Evolutionary conservation across 2,888 invertebrate species (phyloP).

Genomic region (Timema cristinae): DNA sequence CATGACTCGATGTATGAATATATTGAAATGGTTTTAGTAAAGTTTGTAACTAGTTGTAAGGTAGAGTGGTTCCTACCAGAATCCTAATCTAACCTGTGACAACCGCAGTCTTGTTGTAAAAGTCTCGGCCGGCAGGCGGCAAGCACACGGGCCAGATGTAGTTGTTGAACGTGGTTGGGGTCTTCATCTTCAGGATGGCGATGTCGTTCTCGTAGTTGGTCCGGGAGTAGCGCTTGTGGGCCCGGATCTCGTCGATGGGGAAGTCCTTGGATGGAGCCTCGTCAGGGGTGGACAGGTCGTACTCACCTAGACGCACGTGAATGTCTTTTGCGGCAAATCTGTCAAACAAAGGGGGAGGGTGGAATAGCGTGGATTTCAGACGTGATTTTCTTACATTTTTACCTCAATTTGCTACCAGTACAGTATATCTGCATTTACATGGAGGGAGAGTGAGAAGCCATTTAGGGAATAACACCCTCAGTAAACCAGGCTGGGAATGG

Average conservation of each 20-base stretch:
- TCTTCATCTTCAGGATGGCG: conserved; percentile 64
- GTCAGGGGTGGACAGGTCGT: conserved; percentile 63
- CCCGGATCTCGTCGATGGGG: conserved; percentile 58
- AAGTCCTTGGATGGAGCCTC: conserved; percentile 70
- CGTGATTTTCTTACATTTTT: too few relatives aligned
- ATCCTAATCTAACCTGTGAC: conserved; percentile 55
- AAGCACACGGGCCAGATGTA: conserved; percentile 84
- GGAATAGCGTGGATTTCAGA: too few relatives aligned
- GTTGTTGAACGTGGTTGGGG: conserved; percentile 64
- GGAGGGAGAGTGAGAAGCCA: too few relatives aligned
- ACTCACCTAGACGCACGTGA: conserved; percentile 73
- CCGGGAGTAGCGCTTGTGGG: conserved; percentile 64
- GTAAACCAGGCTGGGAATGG: too few relatives aligned
- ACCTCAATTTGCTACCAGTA: too few relatives aligned
- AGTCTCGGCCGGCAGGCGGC: conserved; percentile 59
- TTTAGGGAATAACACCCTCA: too few relatives aligned
- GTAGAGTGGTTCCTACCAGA: too few relatives aligned
- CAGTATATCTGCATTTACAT: too few relatives aligned
- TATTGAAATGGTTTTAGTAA: too few relatives aligned
- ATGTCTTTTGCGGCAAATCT: conserved; percentile 38
- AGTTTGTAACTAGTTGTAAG: too few relatives aligned
- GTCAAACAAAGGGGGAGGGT: too few relatives aligned
- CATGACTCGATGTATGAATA: too few relatives aligned
- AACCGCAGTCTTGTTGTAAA: conserved; percentile 58
- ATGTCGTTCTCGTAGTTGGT: conserved; percentile 72